phyloP scores from a whole-genome alignment of 2,888 invertebrate species.

The Zygothrica quintamaculata region DNA sequence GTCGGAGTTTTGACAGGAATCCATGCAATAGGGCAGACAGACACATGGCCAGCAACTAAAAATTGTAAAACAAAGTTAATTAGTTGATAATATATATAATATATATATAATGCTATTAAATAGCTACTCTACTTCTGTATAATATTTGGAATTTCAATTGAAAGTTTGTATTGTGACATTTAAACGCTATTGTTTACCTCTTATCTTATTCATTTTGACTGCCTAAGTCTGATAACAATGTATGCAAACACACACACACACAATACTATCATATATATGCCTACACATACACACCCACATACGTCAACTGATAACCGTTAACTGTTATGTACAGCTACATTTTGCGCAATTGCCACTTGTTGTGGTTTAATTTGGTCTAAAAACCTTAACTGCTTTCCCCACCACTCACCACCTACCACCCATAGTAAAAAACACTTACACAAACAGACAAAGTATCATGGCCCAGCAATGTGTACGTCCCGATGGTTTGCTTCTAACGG shows the following conservation, averaged over 20 bases:
- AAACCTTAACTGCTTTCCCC: too few relatives aligned
- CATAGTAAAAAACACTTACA: slow-evolving; percentile 67
- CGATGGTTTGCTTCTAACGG: slow-evolving; percentile 81
- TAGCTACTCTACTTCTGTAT: too few relatives aligned
- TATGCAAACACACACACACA: slow-evolving; percentile 1
- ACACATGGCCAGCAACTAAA: slow-evolving; percentile 86
- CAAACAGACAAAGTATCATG: slow-evolving; percentile 75
- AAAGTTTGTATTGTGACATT: slow-evolving; percentile 20
- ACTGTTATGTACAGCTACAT: slow-evolving; percentile 23
- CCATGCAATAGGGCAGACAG: slow-evolving; percentile 87
- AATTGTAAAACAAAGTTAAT: too few relatives aligned
- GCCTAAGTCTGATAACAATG: slow-evolving; percentile 56
- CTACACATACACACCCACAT: background rate
- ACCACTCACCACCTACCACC: too few relatives aligned
- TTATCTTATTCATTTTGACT: slow-evolving; percentile 54
- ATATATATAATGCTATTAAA: too few relatives aligned
- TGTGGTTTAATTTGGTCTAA: background rate
- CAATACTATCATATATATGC: slow-evolving; percentile 7
- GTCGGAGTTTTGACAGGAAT: slow-evolving; percentile 86
- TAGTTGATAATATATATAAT: too few relatives aligned
- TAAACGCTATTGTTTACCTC: slow-evolving; percentile 23
- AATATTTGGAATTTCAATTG: too few relatives aligned
- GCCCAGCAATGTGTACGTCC: slow-evolving; percentile 82
- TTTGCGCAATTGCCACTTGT: slow-evolving; percentile 21
- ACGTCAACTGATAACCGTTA: slow-evolving; percentile 44